A percentile compares a stretch with the other conserved stretches of the same genome.
Conservation (phyloP, 2,113 vertebrate genomes). For the Microcebus tavaratra region DNA sequence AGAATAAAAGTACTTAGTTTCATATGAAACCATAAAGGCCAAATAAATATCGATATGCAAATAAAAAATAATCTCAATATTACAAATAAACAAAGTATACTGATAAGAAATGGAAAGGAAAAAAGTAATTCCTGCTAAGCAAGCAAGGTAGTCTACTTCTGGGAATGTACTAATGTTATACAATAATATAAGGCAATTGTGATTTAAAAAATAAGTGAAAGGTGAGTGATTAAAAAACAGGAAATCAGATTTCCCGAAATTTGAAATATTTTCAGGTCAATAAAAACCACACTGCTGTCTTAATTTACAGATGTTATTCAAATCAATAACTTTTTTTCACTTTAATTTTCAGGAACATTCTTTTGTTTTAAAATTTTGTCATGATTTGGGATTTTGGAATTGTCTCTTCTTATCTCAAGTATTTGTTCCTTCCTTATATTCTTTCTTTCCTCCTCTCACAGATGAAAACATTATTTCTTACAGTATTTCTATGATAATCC, state of each 20-base stretch:
- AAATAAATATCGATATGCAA: conserved; percentile 19
- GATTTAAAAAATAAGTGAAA: conserved; percentile 24
- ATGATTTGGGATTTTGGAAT: neutral
- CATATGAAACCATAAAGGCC: conserved; percentile 6
- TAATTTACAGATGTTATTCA: neutral
- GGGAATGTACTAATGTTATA: neutral
- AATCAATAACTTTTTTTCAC: neutral
- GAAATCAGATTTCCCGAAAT: neutral
- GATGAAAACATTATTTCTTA: neutral
- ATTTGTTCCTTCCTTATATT: neutral
- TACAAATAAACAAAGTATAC: conserved; percentile 50
- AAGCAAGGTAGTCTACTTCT: neutral
- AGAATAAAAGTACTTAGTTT: conserved; percentile 57
- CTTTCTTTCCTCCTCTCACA: neutral
- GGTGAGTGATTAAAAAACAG: neutral
- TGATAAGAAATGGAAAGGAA: neutral
- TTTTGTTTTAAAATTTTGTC: conserved; percentile 29
- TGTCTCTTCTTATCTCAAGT: neutral
- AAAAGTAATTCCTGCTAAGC: neutral
- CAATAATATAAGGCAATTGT: neutral
- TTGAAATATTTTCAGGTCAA: conserved; percentile 10
- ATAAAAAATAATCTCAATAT: conserved; percentile 38
- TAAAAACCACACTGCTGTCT: neutral
- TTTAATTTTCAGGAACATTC: conserved; percentile 6
- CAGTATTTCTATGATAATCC: neutral